phyloP scores from a whole-genome alignment of 2,888 invertebrate species.

The Notodonta ziczac region DNA sequence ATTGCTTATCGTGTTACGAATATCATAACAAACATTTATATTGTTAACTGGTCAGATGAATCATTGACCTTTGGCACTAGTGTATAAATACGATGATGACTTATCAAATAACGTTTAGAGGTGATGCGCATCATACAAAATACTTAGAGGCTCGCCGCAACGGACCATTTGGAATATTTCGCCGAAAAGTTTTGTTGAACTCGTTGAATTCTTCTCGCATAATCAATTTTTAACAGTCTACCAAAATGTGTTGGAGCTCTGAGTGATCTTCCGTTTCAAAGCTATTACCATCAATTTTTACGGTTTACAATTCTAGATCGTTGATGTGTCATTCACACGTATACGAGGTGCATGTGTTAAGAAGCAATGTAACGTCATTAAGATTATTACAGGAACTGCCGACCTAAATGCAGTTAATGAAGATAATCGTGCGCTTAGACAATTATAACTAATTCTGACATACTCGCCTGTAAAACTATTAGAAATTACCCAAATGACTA shows the following conservation, averaged over 20 bases:
- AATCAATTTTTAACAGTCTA: slow-evolving; percentile 20
- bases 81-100: neutral
- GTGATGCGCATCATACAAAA: neutral
- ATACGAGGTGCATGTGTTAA: slow-evolving; percentile 10
- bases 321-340: slow-evolving; percentile 38
- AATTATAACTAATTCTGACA: slow-evolving; percentile 42
- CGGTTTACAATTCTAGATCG: slow-evolving; percentile 11
- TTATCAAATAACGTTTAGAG: neutral
- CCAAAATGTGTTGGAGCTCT: slow-evolving; percentile 8
- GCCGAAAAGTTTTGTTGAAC: slow-evolving; percentile 4
- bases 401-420: slow-evolving; percentile 48
- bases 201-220: slow-evolving; percentile 9
- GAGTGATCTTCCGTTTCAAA: slow-evolving; percentile 11
- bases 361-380: slow-evolving; percentile 32
- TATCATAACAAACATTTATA: slow-evolving; percentile 18
- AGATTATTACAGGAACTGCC: slow-evolving; percentile 40
- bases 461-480: slow-evolving; percentile 42
- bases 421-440: slow-evolving; percentile 49
- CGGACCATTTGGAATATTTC: neutral
- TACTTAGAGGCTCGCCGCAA: neutral
- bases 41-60: slow-evolving; percentile 11
- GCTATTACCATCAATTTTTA: slow-evolving; percentile 16
- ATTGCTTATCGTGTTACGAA: slow-evolving; percentile 47
- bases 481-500: slow-evolving; percentile 31
- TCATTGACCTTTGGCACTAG: slow-evolving; percentile 7